phyloP scores from a whole-genome alignment of 2,888 invertebrate genomes.

The Leptopilina drosophilae region DNA sequence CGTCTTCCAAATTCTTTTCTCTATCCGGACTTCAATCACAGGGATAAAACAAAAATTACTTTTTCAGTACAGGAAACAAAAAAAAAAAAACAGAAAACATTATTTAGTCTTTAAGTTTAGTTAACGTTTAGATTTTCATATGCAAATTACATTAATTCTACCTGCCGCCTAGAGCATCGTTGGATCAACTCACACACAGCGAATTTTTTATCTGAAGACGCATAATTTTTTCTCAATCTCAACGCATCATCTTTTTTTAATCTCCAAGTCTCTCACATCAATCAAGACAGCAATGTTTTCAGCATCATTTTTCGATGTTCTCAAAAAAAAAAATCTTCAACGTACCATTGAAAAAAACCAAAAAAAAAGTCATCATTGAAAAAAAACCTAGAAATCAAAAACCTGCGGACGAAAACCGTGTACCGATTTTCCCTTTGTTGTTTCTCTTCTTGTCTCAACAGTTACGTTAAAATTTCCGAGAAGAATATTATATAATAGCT shows the following conservation, averaged over 20 bases:
- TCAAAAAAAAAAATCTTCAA: too few relatives aligned
- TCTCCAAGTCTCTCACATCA: not conserved
- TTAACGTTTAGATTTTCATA: conserved; percentile 72
- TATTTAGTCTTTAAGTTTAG: conserved; percentile 73
- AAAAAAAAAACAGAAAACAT: conserved; percentile 49
- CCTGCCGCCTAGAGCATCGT: conserved; percentile 75
- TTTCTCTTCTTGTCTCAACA: conserved; percentile 60
- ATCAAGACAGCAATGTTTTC: not conserved
- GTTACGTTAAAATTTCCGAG: conserved; percentile 30
- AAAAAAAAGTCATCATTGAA: not conserved
- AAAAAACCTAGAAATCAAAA: not conserved
- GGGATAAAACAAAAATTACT: not conserved
- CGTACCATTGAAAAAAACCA: not conserved
- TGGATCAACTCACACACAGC: conserved; percentile 62
- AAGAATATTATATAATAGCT: not conserved
- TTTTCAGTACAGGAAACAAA: conserved; percentile 36
- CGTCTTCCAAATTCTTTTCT: not conserved
- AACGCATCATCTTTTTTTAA: conserved; percentile 1
- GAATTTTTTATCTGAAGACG: conserved; percentile 23
- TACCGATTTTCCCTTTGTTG: conserved; percentile 63
- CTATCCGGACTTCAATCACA: not conserved
- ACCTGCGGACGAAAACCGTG: conserved; percentile 49
- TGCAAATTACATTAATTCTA: conserved; percentile 73
- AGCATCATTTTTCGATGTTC: too few relatives aligned
- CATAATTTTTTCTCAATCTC: conserved; percentile 50